Base-by-base conservation (phyloP, 2,797 vertebrate species). In the Sebastiscus albofasciatus region DNA sequence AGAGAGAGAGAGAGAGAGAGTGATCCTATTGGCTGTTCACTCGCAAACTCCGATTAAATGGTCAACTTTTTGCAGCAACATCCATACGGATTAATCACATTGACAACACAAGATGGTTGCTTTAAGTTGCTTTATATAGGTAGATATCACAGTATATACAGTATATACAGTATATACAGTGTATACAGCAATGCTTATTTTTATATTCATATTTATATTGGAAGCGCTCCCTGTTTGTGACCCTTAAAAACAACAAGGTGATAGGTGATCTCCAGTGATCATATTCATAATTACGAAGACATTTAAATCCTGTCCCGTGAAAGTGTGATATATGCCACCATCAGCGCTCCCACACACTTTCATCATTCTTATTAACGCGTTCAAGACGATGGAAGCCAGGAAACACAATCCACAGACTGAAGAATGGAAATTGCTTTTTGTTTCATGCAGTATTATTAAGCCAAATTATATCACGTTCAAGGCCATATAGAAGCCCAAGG, bases 391-490 rank as follows among this genome's bases (percentile, higher is more conserved):
- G 59, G 36, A 80, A 49, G 58, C 12, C 18, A 22, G 67, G 24
- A 29, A 55, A 34, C 8, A 61, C 13, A 67, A 24, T 9, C 58
- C 26, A 59, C 6, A 14, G 33, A 61, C 29, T 26, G 39, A 42
- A 64, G 20, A 65, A 7, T 62, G 42, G 36, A n/a, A 72, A 69
- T 55, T 60, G 11, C 68, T n/a, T 4, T 56, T 14, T 71, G 54
- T 77, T 33, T 55, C 73, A 64, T 46, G n/a, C 6, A 77, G 42
- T 70, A 72, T 84, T 77, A 85, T 86, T 74, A 77, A 74, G 56
- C 13, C 34, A 73, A 76, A 89, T 87, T 72, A 80, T 49, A 42
- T 42, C 68, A 80, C 8, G 9, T 72, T 74, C 13, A 79, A 76
- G 54, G 81, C 67, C 39, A 56, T 7, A 66, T 31, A 49, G 81